Base-by-base conservation (phyloP, 2,888 invertebrate genomes). In the Lepidonotus clava region DNA sequence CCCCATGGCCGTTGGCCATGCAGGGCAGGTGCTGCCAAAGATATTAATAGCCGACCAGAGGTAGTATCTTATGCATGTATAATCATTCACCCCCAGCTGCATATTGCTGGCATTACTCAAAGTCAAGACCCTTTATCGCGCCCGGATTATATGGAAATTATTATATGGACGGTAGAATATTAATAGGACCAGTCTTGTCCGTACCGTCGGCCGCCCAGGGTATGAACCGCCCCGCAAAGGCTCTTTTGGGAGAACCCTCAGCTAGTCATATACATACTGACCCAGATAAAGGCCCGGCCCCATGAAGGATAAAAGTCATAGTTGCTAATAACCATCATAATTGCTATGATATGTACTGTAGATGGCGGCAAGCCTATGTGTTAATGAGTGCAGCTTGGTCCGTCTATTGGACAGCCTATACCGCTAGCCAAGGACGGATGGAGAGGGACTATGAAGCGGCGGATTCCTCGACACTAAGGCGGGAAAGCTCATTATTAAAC, bases 111-210 rank as follows among this genome's bases (percentile, higher is more conserved):
- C 71, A 34, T 71, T 8, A 71, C 71, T 71, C 71, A 71, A 18
- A 34, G 71, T 61, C 38, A 71, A 71, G 71, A 71, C 71, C 71
- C 71, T 71, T 21, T 71, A 38, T 71, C 21, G 36, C 8, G 34
- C 71, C n/a, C 36, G 71, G 71, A 71, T 71, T 71, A 71, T 71
- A 71, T 71, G 71, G 71, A 36, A 71, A 71, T 71, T 34, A 71
- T 71, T 71, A 71, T 38, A 34, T 71, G 71, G 61, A 61, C 61
- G 61, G 61, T 24, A 32, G 38, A 71, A 71, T 71, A 71, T 71
- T 36, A 71, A n/a, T n/a, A n/a, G n/a, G n/a, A n/a, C n/a, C n/a
- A n/a, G n/a, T n/a, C n/a, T n/a, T n/a, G n/a, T n/a, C n/a, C n/a
- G n/a, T n/a, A n/a, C n/a, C n/a, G n/a, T n/a, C n/a, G n/a, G n/a